Evolutionary conservation across 2,888 invertebrate genomes (phyloP).

Genomic region (Thecophora atra): DNA sequence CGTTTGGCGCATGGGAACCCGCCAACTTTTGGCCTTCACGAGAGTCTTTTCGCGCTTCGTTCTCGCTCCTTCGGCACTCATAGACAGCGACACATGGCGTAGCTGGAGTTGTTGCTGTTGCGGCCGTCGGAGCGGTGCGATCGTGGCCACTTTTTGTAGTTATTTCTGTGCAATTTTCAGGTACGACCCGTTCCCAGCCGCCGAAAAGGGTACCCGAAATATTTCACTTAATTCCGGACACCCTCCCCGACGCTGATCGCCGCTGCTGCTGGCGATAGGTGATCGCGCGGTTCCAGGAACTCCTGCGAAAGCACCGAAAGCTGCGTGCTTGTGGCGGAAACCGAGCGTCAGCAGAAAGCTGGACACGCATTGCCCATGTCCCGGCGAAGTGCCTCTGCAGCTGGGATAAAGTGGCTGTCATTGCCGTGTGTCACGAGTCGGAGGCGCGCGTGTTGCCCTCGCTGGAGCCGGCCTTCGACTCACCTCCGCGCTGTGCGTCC

Average conservation of each 20-base stretch:
- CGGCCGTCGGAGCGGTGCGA: neutral
- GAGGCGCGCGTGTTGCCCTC: slow-evolving; percentile 15
- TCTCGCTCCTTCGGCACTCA: slow-evolving; percentile 1
- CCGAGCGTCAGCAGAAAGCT: slow-evolving; percentile 8
- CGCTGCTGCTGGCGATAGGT: neutral
- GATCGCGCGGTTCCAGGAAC: neutral
- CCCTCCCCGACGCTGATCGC: neutral
- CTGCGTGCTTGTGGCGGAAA: neutral
- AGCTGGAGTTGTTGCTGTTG: too few species aligned
- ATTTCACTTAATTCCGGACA: neutral
- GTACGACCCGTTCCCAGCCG: neutral
- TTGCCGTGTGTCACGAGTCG: slow-evolving; percentile 29
- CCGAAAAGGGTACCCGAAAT: neutral
- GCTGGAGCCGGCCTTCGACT: neutral
- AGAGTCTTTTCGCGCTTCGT: neutral
- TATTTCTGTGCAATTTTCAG: slow-evolving; percentile 24
- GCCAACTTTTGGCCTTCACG: too few species aligned
- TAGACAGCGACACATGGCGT: too few species aligned
- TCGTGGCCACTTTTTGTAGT: slow-evolving; percentile 4
- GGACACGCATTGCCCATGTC: neutral
- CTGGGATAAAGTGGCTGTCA: slow-evolving; percentile 29
- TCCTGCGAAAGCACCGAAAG: neutral
- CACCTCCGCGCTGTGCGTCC: neutral
- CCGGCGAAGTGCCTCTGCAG: neutral
- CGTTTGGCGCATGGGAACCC: too few species aligned